A percentile compares a stretch with the other conserved stretches of the same genome.
phyloP scores from a whole-genome alignment of 2,888 invertebrate species.

The Torymus tubicola region DNA sequence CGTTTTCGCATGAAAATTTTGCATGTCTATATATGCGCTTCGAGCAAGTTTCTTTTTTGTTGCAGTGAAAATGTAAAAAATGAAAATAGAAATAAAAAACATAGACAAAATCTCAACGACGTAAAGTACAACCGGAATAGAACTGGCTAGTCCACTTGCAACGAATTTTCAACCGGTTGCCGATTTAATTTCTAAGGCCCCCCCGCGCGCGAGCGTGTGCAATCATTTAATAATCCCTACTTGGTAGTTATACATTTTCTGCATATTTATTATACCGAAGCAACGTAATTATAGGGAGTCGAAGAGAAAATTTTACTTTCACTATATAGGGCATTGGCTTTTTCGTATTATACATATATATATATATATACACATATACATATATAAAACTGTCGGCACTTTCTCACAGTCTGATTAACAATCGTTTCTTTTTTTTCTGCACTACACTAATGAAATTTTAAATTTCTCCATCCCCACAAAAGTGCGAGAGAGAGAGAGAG shows the following conservation, averaged over 20 bases:
- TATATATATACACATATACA: no score
- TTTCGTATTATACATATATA: neutral
- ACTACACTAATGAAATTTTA: no score
- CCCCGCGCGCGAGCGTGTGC: neutral
- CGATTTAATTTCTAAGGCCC: conserved; percentile 19
- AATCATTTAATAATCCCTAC: conserved; percentile 30
- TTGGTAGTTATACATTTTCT: conserved; percentile 10
- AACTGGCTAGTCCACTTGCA: conserved; percentile 24
- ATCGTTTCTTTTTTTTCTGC: no score
- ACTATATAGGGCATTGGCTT: conserved; percentile 14
- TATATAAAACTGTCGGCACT: neutral
- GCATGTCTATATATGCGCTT: no score
- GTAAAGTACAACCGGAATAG: conserved; percentile 9
- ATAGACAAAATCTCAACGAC: neutral
- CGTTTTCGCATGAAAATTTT: no score
- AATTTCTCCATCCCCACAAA: no score
- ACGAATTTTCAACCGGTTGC: conserved; percentile 15
- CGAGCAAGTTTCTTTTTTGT: no score
- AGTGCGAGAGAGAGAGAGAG: no score
- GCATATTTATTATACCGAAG: conserved; percentile 25
- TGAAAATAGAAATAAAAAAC: neutral
- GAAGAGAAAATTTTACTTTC: conserved; percentile 31
- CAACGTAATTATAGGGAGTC: conserved; percentile 20
- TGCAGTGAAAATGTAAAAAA: no score
- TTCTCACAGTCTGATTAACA: neutral